These are phyloP conservation scores for Apteryx mantelli DNA, from an alignment of 2,113 vertebrate genomes.

Conservation along the genomic window DNA sequence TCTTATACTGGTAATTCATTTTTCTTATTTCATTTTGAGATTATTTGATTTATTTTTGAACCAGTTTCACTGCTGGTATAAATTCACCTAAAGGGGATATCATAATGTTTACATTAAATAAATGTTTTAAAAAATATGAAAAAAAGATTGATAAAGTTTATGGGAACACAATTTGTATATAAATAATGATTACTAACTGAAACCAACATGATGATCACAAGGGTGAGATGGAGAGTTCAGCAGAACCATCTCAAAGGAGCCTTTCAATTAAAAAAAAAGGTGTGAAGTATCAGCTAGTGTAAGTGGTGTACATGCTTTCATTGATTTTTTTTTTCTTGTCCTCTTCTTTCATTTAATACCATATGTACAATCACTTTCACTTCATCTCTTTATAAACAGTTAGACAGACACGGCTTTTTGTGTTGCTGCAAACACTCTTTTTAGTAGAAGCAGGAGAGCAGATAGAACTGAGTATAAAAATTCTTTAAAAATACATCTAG, in stretches of 20 bases:
- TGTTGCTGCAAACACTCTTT: neutral
- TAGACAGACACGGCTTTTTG: neutral
- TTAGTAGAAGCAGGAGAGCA: neutral
- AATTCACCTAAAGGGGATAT: neutral
- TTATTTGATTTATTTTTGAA: neutral
- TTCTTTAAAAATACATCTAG: neutral
- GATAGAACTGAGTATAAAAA: neutral
- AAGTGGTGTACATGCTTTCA: neutral
- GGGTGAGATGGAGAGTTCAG: neutral
- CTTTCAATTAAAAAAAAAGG: neutral
- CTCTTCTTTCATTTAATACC: neutral
- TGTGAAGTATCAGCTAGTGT: neutral
- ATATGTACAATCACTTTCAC: neutral
- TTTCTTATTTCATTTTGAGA: neutral
- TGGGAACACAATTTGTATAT: neutral
- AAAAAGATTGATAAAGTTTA: neutral
- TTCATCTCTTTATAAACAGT: neutral
- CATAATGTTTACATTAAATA: neutral
- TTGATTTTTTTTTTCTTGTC: neutral
- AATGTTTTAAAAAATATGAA: neutral
- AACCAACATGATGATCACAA: neutral
- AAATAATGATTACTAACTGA: neutral
- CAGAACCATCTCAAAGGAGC: neutral
- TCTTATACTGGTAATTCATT: neutral
- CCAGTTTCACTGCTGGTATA: neutral